These are phyloP conservation scores for Tarsius wallacei DNA, from an alignment of 2,797 vertebrate species.

Conservation along the genomic window DNA sequence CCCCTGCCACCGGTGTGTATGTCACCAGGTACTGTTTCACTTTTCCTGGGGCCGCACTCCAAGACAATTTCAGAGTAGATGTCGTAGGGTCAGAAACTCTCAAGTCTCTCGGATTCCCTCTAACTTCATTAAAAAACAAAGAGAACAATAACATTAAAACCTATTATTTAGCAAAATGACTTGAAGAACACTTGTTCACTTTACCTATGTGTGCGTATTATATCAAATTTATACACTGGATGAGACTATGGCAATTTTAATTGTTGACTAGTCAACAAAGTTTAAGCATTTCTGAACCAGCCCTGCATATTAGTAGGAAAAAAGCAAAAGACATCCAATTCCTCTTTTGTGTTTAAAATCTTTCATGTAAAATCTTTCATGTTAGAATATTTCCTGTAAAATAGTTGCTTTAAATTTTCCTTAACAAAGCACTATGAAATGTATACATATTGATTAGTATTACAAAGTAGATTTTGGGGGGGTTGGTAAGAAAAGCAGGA, in stretches of 20 bases:
- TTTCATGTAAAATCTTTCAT: neutral
- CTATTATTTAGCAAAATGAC: constrained; percentile 70
- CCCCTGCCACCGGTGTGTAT: constrained; percentile 92
- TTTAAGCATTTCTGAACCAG: constrained; percentile 5
- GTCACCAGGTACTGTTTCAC: constrained; percentile 94
- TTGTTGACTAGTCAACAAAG: neutral
- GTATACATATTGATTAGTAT: neutral
- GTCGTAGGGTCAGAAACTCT: constrained; percentile 95
- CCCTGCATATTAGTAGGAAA: neutral
- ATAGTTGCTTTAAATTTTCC: neutral
- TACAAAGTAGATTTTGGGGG: neutral
- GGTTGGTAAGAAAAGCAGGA: too few relatives aligned
- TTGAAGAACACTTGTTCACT: neutral
- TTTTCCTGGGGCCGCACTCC: constrained; percentile 94
- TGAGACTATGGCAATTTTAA: neutral
- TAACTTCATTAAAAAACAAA: constrained; percentile 91
- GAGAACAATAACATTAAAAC: constrained; percentile 75
- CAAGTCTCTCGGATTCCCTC: constrained; percentile 93
- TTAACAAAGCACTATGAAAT: constrained; percentile 5
- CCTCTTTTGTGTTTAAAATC: neutral
- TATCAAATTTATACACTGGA: constrained; percentile 20
- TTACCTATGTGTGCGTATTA: neutral
- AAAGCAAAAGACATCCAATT: neutral
- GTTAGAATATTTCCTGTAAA: neutral
- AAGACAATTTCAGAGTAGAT: constrained; percentile 94